Evolutionary conservation across 2,888 invertebrate species (phyloP).

Genomic region (Zonitis immaculata): DNA sequence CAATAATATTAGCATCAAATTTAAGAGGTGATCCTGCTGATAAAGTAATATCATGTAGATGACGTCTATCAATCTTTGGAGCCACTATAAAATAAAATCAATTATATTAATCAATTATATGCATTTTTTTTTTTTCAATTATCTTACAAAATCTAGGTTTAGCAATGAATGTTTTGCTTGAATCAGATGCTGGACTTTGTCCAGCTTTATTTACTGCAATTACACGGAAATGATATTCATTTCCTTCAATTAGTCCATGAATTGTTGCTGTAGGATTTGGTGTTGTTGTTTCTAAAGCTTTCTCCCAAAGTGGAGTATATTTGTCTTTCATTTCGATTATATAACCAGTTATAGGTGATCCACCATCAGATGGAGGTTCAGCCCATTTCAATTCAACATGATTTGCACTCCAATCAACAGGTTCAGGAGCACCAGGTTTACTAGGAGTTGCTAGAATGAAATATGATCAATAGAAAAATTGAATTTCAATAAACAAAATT

Average conservation of each 20-base stretch:
- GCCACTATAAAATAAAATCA: conserved; percentile 59
- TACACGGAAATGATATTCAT: conserved; percentile 95
- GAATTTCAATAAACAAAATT: background rate
- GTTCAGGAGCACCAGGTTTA: conserved; percentile 85
- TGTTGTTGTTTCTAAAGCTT: conserved; percentile 77
- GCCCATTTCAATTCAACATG: conserved; percentile 90
- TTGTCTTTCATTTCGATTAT: conserved; percentile 91
- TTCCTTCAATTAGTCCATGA: conserved; percentile 90
- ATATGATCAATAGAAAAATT: background rate
- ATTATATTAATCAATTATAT: background rate
- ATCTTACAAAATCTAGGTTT: conserved; percentile 74
- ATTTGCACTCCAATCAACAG: conserved; percentile 87
- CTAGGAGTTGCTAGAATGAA: conserved; percentile 68
- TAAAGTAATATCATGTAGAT: conserved; percentile 82
- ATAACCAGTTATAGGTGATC: conserved; percentile 90
- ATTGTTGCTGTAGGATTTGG: conserved; percentile 72
- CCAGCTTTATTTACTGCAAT: conserved; percentile 95
- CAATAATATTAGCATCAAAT: conserved; percentile 87
- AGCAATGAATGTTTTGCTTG: conserved; percentile 79
- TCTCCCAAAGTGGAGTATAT: conserved; percentile 90
- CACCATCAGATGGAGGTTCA: conserved; percentile 85
- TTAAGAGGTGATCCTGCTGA: conserved; percentile 92
- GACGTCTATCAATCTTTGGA: conserved; percentile 92
- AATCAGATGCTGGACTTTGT: conserved; percentile 84
- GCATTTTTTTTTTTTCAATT: background rate